Percentiles rank a stretch among this genome's conserved stretches.
Evolutionary conservation across 2,113 vertebrate species (phyloP).

Genomic region (Patagioenas fasciata): DNA sequence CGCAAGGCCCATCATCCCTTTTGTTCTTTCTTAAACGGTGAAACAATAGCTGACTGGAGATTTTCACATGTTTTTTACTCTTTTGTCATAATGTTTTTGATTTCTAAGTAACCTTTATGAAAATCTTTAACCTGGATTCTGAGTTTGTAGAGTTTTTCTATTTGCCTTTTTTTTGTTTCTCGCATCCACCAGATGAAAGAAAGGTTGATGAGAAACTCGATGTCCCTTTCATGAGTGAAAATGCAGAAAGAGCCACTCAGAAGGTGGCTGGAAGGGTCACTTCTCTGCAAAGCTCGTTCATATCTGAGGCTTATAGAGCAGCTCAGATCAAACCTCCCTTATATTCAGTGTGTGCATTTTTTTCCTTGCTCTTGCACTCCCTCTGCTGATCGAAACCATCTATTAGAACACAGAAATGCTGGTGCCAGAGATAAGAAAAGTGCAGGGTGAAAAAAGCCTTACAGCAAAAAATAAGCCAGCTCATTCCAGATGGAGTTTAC

Average conservation of each 20-base stretch:
- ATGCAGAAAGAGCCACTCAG: background rate
- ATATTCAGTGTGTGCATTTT: accelerated
- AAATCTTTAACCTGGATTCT: background rate
- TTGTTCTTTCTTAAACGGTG: background rate
- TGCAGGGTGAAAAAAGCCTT: background rate
- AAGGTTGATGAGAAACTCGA: background rate
- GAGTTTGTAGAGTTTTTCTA: background rate
- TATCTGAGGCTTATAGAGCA: background rate
- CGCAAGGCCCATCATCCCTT: background rate
- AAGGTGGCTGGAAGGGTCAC: background rate
- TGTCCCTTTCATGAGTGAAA: background rate
- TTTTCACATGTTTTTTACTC: background rate
- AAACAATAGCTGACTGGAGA: background rate
- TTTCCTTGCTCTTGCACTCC: conserved; percentile 53
- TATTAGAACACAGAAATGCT: background rate
- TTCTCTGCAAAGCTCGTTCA: background rate
- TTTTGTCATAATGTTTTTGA: background rate
- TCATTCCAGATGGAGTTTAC: background rate
- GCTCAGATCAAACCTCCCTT: background rate
- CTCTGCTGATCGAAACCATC: conserved; percentile 33
- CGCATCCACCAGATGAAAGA: background rate
- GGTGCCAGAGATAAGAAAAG: background rate
- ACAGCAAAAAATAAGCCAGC: background rate
- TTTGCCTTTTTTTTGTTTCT: background rate
- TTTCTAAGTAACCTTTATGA: background rate